Base-by-base conservation (phyloP, 2,888 invertebrate species). In the Homarus gammarus region DNA sequence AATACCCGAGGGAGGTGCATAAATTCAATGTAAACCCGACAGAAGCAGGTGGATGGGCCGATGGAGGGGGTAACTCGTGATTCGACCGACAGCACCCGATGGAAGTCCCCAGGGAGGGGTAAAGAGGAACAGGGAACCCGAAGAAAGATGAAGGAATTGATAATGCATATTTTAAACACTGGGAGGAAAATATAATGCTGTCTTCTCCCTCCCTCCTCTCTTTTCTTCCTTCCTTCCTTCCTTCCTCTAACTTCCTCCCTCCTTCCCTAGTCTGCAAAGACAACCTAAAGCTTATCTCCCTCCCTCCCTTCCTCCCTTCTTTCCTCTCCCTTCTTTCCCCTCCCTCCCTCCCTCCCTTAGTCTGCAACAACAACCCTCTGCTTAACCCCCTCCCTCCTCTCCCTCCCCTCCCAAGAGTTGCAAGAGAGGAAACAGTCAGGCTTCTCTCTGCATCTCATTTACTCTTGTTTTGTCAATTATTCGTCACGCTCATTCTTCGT, bases 381-480 rank as follows among this genome's bases (percentile, higher is more conserved):
- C n/a, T n/a, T n/a, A n/a, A n/a, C n/a, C n/a, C n/a, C n/a, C 38
- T 22, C 75, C 75, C n/a, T 31, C 78, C 3, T 18, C 70, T 15
- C 10, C 36, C 31, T 33, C 56, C 51, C 18, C 15, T 22, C 78
- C 31, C 18, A 8, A 49, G 31, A 49, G 31, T 56, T 22, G 51
- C 78, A 27, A 27, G 31, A 51, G 51, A 31, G 51, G 33, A 77
- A 78, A 27, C 33, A n/a, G n/a, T 56, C 31, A 56, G n/a, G n/a
- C 31, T 22, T 78, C 38, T 27, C 56, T 38, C 38, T 79, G 56
- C 79, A 79, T 79, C 56, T 61, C 22, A 79, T 79, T 61, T 79
- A 61, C 79, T 61, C 79, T 79, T 79, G 79, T 79, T 79, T 79
- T 79, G 79, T 79, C 61, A 61, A 56, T 38, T 36, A 79, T 61